A percentile compares a stretch with the other conserved stretches of the same genome.
Evolutionary conservation across 2,797 vertebrate genomes (phyloP).

Genomic region (Enteromius thamalakanensis): DNA sequence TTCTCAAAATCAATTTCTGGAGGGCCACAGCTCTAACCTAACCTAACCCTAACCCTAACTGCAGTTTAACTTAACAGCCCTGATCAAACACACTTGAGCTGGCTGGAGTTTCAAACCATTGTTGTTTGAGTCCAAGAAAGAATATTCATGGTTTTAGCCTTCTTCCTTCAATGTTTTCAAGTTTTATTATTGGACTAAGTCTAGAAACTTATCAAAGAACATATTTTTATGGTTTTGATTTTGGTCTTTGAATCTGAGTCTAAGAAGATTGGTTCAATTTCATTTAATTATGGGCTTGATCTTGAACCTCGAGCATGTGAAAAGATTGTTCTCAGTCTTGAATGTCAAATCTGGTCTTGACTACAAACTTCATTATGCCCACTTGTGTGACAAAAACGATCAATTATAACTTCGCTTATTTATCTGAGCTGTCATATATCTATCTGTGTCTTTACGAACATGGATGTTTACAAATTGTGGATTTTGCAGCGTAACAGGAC

Average conservation of each 20-base stretch:
- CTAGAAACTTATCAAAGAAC: neutral
- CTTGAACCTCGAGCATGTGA: neutral
- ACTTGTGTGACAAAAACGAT: neutral
- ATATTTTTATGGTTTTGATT: neutral
- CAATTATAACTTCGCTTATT: neutral
- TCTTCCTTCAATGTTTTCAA: neutral
- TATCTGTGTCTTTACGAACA: slow-evolving; percentile 7
- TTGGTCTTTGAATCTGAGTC: neutral
- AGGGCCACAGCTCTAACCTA: no score
- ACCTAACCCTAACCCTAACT: no score
- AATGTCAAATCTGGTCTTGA: neutral
- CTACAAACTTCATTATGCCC: neutral
- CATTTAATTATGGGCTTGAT: neutral
- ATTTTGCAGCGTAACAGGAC: neutral
- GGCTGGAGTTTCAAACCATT: no score
- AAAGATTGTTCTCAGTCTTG: neutral
- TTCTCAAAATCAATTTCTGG: no score
- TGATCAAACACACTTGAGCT: no score
- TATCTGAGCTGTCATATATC: slow-evolving; percentile 60
- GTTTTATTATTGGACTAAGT: neutral
- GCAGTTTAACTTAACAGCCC: no score
- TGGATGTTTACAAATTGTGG: slow-evolving; percentile 24
- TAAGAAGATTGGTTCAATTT: neutral
- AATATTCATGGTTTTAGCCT: neutral
- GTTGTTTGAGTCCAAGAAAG: neutral